Base-by-base conservation (phyloP, 2,888 invertebrate genomes). In the Camponotus fellah region DNA sequence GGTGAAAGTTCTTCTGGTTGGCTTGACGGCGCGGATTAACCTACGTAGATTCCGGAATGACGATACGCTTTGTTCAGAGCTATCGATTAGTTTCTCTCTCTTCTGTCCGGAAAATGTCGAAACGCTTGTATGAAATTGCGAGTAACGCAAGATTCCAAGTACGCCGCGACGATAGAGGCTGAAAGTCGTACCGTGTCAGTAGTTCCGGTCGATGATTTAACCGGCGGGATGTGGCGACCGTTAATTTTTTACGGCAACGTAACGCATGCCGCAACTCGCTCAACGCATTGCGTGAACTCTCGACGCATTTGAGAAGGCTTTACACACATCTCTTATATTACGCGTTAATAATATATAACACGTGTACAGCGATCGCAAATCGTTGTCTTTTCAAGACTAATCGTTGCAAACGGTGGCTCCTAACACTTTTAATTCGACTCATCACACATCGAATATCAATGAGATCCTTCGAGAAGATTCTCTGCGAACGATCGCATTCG, bases 1-100 rank as follows among this genome's bases (percentile, higher is more conserved):
- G 89, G 89, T 90, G 89, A 90, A 90, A 90, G 89, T 90, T 86
- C 74, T 74, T 72, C 83, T 83, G 72, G 53, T 86, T 74, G 77
- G 26, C 74, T 71, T 82, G 75, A 43, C 83, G 85, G 83, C 53
- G 85, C 80, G 64, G 77, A 86, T 85, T 82, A 76, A 79, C 49
- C 79, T 66, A 87, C 64, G 64, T 49, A 65, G 64, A 85, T 82
- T 84, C 83, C 90, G 79, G 79, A 88, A 85, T 82, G 79, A 21
- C 68, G 74, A 86, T 82, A 77, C 66, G 79, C 75, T 83, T 84
- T 64, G 68, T 32, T n/a, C 17, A 17, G 9, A n/a, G 40, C 14
- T 34, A 56, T 60, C 71, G 46, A 84, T 82, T 49, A 82, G 40
- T 74, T 34, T 53, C 10, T 10, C 10, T 10, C 14, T 72, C 34